Base-by-base conservation (phyloP, 2,797 vertebrate species). In the Xerus rutilus region DNA sequence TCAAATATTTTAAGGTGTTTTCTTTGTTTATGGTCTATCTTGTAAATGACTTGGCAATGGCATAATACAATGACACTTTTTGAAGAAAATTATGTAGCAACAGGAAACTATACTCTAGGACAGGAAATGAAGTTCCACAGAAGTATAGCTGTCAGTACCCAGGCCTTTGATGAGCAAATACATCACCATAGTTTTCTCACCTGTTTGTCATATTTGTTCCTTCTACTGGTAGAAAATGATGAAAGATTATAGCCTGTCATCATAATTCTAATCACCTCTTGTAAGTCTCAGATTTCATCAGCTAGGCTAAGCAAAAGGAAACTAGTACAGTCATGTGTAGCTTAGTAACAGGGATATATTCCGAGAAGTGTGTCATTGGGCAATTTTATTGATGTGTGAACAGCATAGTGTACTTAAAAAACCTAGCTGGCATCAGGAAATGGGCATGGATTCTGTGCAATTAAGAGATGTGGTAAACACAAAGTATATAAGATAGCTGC, bases 1-100 rank as follows among this genome's bases (percentile, higher is more conserved):
- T 62, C 23, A 84, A 67, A 74, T n/a, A 72, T 84, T 79, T 79
- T 52, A 81, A 79, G 28, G 12, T 76, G 2, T 92, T 89, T 67
- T 45, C 32, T 86, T 84, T 86, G 62, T 62, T 70, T 54, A 52
- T 43, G 17, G 1, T 72, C 88, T 81, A 54, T 5, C n/a, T 69
- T 89, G 54, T 45, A 18, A 8, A 25, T 59, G 64, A 21, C 43
- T 59, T 92, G 77, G 32, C 17, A 96, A 83, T 32, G 72, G 52
- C 72, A 73, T 62, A 85, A 67, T 20, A 89, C 47, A 78, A 20
- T 45, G 47, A 77, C 15, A 74, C 10, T 47, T 78, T 57, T 3
- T 83, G 32, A 92, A 73, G 65, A 77, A 67, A 83, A 78, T 62
- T 89, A 70, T 72, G 35, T 30, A 74, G 32, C 32, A 84, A 93